Evolutionary conservation across 30 jellyfish, hydroid and myxozoan genomes (phyloP).

Genomic region (Aurelia coerulea): DNA sequence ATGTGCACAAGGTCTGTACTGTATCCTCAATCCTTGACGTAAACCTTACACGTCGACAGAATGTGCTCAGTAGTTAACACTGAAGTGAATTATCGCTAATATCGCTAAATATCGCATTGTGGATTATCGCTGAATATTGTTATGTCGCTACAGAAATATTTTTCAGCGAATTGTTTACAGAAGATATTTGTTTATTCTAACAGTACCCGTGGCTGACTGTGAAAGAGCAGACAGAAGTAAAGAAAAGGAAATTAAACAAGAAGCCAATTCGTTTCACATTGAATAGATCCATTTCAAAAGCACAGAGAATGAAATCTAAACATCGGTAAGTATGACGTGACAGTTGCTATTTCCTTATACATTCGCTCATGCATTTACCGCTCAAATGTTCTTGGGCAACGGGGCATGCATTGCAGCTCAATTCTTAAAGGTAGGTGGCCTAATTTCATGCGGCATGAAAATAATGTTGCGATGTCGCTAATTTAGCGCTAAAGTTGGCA

Average conservation of each 20-base stretch:
- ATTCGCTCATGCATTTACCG: neutral
- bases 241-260: neutral
- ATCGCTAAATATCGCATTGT: neutral
- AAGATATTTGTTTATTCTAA: neutral
- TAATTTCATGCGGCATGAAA: too few species aligned
- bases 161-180: too few species aligned
- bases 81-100: too few species aligned
- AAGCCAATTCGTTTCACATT: conserved; percentile 48
- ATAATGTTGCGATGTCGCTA: too few species aligned
- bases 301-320: conserved; percentile 1
- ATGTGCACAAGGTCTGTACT: too few species aligned
- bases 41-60: too few species aligned
- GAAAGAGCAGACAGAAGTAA: conserved; percentile 1
- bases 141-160: neutral
- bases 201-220: conserved; percentile 55
- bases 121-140: neutral
- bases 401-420: neutral
- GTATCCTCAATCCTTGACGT: too few species aligned
- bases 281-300: conserved; percentile 12
- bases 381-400: too few species aligned
- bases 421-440: neutral
- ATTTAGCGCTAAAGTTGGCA: too few species aligned
- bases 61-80: too few species aligned
- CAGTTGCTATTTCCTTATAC: neutral
- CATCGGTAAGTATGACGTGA: too few species aligned